These are phyloP conservation scores for Clarias laeviceps DNA, from an alignment of 2,797 vertebrate genomes.

Conservation along the genomic window DNA sequence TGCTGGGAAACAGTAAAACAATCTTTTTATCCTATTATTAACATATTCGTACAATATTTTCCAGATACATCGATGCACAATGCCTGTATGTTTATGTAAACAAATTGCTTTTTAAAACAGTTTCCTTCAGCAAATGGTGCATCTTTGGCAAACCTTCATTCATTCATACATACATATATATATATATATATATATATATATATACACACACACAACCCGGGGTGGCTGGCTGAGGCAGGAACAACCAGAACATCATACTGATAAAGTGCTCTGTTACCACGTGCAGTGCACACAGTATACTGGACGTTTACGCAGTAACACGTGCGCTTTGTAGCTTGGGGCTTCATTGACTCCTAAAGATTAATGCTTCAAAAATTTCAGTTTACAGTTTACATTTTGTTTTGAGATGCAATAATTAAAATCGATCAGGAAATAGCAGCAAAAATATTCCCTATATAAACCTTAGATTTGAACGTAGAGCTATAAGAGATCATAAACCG, in stretches of 20 bases:
- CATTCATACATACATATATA: conserved; percentile 22
- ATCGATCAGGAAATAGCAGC: conserved; percentile 60
- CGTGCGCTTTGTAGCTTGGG: conserved; percentile 13
- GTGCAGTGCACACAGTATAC: conserved; percentile 64
- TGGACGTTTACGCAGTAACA: conserved; percentile 37
- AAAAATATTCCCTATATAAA: conserved; percentile 56
- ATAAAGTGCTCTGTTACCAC: conserved; percentile 88
- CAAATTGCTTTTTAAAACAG: conserved; percentile 17
- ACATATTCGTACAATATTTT: conserved; percentile 35
- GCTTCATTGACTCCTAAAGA: conserved; percentile 29
- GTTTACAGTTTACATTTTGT: neutral
- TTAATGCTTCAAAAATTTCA: conserved; percentile 6
- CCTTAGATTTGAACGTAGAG: conserved; percentile 43
- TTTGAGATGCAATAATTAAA: conserved; percentile 52
- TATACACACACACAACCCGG: neutral
- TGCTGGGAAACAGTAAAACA: neutral
- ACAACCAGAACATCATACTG: conserved; percentile 64
- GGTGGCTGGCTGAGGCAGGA: conserved; percentile 57
- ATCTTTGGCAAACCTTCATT: conserved; percentile 48
- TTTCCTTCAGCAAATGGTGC: conserved; percentile 28
- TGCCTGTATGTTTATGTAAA: conserved; percentile 44
- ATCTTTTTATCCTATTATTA: conserved; percentile 29
- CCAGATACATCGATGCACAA: conserved; percentile 28
- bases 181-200: conserved; percentile 32
- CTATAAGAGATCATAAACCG: conserved; percentile 43